Conservation (phyloP, 2,888 invertebrate genomes). For the Megastigmus dorsalis region DNA sequence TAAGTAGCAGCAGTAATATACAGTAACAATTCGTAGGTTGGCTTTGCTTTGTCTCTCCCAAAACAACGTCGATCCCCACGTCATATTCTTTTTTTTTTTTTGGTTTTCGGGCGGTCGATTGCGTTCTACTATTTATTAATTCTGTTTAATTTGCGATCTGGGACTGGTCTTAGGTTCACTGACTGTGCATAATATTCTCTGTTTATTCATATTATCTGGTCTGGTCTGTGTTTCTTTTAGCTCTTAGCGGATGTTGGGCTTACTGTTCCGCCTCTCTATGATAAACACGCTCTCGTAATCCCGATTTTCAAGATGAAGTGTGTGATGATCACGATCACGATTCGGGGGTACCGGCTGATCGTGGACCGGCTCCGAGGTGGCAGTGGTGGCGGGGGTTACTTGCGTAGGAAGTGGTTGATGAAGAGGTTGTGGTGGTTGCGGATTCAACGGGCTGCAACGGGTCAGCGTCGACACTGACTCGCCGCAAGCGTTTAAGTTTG, state of each 20-base stretch:
- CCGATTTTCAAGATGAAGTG: slow-evolving; percentile 76
- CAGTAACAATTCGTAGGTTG: slow-evolving; percentile 53
- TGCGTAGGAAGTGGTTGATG: slow-evolving; percentile 74
- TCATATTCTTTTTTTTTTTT: slow-evolving; percentile 53
- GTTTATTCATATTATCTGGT: neutral
- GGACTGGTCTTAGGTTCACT: slow-evolving; percentile 51
- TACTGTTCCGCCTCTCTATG: slow-evolving; percentile 77
- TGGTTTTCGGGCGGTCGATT: slow-evolving; percentile 60
- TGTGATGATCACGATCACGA: slow-evolving; percentile 74
- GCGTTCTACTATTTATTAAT: slow-evolving; percentile 46
- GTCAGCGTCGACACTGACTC: slow-evolving; percentile 75
- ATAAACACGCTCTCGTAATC: slow-evolving; percentile 86
- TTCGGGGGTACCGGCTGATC: slow-evolving; percentile 73
- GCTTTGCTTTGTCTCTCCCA: slow-evolving; percentile 45
- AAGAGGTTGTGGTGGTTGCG: slow-evolving; percentile 73
- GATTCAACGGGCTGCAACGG: slow-evolving; percentile 75
- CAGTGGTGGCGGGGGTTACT: slow-evolving; percentile 73
- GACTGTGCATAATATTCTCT: neutral
- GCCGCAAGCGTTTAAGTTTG: slow-evolving; percentile 75
- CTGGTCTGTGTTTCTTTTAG: neutral
- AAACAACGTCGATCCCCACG: slow-evolving; percentile 9
- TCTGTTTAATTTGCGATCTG: slow-evolving; percentile 62
- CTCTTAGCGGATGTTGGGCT: slow-evolving; percentile 73
- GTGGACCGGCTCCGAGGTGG: slow-evolving; percentile 74
- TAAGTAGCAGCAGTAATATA: slow-evolving; percentile 57